Base-by-base conservation (phyloP, 2,113 vertebrate genomes). In the Microcebus griseorufus region DNA sequence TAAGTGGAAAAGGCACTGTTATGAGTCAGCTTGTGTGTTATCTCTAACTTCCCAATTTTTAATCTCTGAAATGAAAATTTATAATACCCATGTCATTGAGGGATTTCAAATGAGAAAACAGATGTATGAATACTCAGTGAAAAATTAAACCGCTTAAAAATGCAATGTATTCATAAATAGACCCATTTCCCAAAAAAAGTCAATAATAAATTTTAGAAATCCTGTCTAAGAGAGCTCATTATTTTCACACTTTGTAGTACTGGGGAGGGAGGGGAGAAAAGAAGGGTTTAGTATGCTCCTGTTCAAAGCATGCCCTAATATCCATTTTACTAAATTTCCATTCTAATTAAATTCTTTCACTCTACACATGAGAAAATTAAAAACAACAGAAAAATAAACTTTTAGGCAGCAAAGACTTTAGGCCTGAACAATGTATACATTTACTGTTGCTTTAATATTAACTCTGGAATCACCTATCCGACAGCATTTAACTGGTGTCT, bases 131-230 rank as follows among this genome's bases (percentile, higher is more conserved):
- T 12, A 90, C 2, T 22, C 0, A 81, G 17, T 70, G 76, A 96
- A 80, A 94, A 80, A 55, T 25, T 76, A 62, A 92, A 85, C 23
- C 90, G 20, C 87, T 90, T 73, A 32, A 81, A 96, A 91, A 60
- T 81, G 67, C 39, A 60, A 76, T 39, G 5, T 90, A 83, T 73
- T 79, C 55, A 73, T 72, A 94, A 94, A 67, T 22, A 81, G 5
- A 55, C 45, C 7, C 9, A 4, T 72, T 79, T 82, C 55, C 20
- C 13, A 58, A 48, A 85, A 72, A 53, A 67, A n/a, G 42, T 60
- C 72, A 93, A 45, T 48, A 94, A 45, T 48, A 94, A 0, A 83
- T 17, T 97, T 94, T 23, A 51, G 72, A 94, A 96, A 91, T 76
- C 55, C 51, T 58, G 14, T 76, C 95, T 89, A 82, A 89, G 58